Evolutionary conservation across 2,797 vertebrate genomes (phyloP).

Genomic region (Acipenser transmontanus): DNA sequence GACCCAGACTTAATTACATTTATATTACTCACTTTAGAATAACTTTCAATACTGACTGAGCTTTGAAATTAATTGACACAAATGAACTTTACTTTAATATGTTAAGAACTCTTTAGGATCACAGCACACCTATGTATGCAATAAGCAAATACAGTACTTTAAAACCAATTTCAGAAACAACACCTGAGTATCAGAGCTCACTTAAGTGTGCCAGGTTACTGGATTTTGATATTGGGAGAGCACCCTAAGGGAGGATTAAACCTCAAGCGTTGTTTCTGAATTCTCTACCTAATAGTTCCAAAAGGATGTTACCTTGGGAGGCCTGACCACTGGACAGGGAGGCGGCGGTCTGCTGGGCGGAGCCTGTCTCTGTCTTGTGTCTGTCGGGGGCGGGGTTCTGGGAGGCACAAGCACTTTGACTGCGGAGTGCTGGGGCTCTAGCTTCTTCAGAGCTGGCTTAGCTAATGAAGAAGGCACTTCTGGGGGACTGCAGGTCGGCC

Average conservation of each 20-base stretch:
- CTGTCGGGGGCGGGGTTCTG: constrained; percentile 18
- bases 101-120: too few relatives aligned
- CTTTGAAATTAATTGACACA: too few relatives aligned
- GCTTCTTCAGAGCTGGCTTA: constrained; percentile 59
- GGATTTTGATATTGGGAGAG: too few relatives aligned
- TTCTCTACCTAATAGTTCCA: not conserved
- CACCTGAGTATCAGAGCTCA: too few relatives aligned
- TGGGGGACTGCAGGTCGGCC: constrained; percentile 52
- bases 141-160: not conserved
- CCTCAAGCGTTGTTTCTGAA: not conserved
- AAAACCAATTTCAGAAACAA: too few relatives aligned
- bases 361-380: constrained; percentile 38
- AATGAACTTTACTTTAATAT: too few relatives aligned
- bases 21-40: too few relatives aligned
- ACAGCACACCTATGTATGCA: not conserved
- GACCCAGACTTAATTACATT: constrained; percentile 26
- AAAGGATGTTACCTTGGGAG: constrained; percentile 52
- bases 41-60: too few relatives aligned
- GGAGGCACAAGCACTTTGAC: constrained; percentile 14
- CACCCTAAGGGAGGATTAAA: not conserved
- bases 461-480: constrained; percentile 38
- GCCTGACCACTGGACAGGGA: constrained; percentile 62
- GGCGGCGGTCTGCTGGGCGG: constrained; percentile 83
- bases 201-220: too few relatives aligned
- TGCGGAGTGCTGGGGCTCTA: constrained; percentile 47